phyloP scores from a whole-genome alignment of 2,797 vertebrate species.

The Balearica regulorum region DNA sequence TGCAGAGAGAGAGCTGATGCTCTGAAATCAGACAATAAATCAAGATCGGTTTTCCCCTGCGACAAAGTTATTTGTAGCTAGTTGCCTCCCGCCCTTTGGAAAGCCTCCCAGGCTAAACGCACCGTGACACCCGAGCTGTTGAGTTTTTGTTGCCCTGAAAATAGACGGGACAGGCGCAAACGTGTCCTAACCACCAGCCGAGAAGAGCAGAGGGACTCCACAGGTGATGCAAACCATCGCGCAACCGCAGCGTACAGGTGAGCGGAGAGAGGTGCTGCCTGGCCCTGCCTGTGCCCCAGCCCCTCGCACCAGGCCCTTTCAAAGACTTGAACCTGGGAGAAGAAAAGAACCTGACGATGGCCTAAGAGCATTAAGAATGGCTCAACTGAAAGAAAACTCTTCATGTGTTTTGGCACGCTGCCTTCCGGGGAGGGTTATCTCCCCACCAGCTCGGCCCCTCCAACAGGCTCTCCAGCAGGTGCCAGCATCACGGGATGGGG shows the following conservation, averaged over 20 bases:
- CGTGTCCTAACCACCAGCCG: not conserved
- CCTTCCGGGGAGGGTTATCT: not conserved
- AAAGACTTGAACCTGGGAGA: not conserved
- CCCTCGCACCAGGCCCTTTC: not conserved
- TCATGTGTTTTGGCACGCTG: not conserved
- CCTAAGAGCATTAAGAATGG: not conserved
- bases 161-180: not conserved
- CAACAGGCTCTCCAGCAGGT: not conserved
- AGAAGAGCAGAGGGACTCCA: not conserved
- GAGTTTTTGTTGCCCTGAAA: not conserved
- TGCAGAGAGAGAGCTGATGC: not conserved
- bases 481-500: not conserved
- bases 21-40: not conserved
- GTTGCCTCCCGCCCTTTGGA: not conserved
- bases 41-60: not conserved
- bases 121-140: rapidly evolving
- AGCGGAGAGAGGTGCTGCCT: not conserved
- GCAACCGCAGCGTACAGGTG: rapidly evolving
- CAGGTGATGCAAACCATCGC: not conserved
- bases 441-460: not conserved
- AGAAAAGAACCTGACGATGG: too few species aligned
- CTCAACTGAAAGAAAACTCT: not conserved
- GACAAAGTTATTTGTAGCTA: not conserved
- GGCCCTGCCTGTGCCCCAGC: not conserved
- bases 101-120: not conserved